A percentile compares a stretch with the other conserved stretches of the same genome.
These are phyloP conservation scores for Corydoras maculifer DNA, from an alignment of 2,113 vertebrate species.

Conservation along the genomic window DNA sequence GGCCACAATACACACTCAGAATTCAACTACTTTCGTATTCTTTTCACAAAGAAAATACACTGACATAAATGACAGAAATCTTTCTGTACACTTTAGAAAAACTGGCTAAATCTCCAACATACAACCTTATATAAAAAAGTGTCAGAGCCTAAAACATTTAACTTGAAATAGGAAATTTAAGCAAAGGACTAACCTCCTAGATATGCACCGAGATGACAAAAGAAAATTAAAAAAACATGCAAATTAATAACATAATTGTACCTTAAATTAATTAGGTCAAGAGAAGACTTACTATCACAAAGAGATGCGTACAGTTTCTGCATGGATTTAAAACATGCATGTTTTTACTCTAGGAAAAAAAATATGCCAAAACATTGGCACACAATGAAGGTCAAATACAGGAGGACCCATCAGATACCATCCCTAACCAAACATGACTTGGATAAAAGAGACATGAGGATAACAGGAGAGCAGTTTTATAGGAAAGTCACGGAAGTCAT, in stretches of 20 bases:
- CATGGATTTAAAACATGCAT: slow-evolving; percentile 34
- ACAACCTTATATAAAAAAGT: slow-evolving; percentile 19
- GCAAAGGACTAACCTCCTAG: slow-evolving; percentile 29
- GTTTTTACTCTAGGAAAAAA: slow-evolving; percentile 43
- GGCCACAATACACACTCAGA: slow-evolving; percentile 38
- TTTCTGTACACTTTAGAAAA: slow-evolving; percentile 41
- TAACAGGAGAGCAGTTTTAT: not conserved
- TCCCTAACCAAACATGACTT: slow-evolving; percentile 42
- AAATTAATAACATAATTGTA: slow-evolving; percentile 37
- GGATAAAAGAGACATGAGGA: slow-evolving; percentile 17
- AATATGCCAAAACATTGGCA: slow-evolving; percentile 35
- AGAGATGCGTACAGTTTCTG: slow-evolving; percentile 30
- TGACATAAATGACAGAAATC: slow-evolving; percentile 37
- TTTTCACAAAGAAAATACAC: slow-evolving; percentile 57
- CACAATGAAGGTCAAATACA: slow-evolving; percentile 18
- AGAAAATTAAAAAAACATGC: slow-evolving; percentile 13
- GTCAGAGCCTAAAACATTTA: slow-evolving; percentile 39
- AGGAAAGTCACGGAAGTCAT: not conserved
- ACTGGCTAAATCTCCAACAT: slow-evolving; percentile 15
- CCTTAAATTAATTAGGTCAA: slow-evolving; percentile 35
- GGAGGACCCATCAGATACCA: slow-evolving; percentile 28
- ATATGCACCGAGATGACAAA: slow-evolving; percentile 11
- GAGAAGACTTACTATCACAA: slow-evolving; percentile 31
- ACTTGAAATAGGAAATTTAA: slow-evolving; percentile 34
- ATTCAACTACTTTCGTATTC: slow-evolving; percentile 48